A percentile compares a stretch with the other conserved stretches of the same genome.
Evolutionary conservation across 64 coral and sea anemone species (phyloP).

Genomic region (Astreopora myriophthalma): DNA sequence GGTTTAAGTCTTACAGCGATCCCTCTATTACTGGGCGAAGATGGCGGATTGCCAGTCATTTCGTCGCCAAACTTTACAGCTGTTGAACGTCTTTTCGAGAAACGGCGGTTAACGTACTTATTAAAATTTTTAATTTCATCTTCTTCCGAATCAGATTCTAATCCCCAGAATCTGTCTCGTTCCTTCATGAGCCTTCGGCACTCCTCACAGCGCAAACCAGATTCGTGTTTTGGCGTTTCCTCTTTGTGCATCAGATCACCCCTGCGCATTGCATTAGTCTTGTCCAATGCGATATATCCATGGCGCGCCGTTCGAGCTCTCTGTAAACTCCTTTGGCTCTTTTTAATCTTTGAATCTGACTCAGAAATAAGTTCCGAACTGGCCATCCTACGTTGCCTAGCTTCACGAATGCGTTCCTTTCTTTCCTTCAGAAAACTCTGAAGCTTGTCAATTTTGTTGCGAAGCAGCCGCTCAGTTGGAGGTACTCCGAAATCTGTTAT

Average conservation of each 20-base stretch:
- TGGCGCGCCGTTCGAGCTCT: neutral
- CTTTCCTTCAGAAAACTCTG: neutral
- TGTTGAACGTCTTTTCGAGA: neutral
- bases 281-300: neutral
- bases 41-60: no score
- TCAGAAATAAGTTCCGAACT: neutral
- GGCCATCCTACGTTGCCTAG: neutral
- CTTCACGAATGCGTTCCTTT: neutral
- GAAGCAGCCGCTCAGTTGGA: neutral
- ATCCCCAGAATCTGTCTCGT: conserved; percentile 36
- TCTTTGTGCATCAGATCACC: neutral
- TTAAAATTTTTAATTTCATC: neutral
- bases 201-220: neutral
- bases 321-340: neutral
- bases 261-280: neutral
- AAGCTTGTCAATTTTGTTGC: neutral
- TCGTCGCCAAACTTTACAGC: neutral
- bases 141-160: conserved; percentile 34
- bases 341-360: neutral
- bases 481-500: neutral
- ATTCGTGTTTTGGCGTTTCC: neutral
- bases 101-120: neutral
- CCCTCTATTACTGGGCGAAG: neutral
- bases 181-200: neutral
- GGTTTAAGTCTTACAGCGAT: neutral